phyloP scores from a whole-genome alignment of 1,140 invertebrate genomes.

The Euwallacea fornicatus region DNA sequence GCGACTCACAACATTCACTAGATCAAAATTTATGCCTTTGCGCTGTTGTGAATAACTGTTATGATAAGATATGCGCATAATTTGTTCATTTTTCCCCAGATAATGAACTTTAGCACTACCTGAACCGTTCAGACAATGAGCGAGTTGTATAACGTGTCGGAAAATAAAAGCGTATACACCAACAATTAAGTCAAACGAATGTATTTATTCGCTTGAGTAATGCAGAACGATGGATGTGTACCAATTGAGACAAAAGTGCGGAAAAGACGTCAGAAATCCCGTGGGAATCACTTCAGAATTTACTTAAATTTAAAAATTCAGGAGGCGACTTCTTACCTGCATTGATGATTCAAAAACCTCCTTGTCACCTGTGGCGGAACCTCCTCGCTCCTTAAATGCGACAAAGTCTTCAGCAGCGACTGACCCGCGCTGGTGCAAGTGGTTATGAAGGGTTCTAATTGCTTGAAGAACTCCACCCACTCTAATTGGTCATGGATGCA shows the following conservation, averaged over 20 bases:
- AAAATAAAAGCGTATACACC: conserved; percentile 23
- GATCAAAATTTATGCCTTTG: conserved; percentile 33
- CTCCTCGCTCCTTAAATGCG: conserved; percentile 57
- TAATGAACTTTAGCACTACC: conserved; percentile 34
- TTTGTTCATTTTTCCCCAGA: conserved; percentile 30
- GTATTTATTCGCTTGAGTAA: conserved; percentile 21
- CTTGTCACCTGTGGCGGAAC: conserved; percentile 54
- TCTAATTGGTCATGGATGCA: conserved; percentile 61
- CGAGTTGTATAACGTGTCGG: conserved; percentile 6
- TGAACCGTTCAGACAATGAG: conserved; percentile 16
- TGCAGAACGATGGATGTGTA: conserved; percentile 3
- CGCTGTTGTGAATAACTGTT: conserved; percentile 30
- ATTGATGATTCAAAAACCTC: conserved; percentile 59
- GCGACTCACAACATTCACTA: neutral
- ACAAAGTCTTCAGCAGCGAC: conserved; percentile 56
- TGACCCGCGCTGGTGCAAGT: conserved; percentile 57
- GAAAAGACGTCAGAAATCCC: neutral
- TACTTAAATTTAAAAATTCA: neutral
- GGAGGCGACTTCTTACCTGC: conserved; percentile 46
- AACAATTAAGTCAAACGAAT: conserved; percentile 20
- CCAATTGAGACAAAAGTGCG: neutral
- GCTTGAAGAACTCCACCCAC: conserved; percentile 67
- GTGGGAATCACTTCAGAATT: neutral
- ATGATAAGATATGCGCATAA: conserved; percentile 38
- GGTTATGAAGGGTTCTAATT: conserved; percentile 58